Base-by-base conservation (phyloP, 2,797 vertebrate species). In the Cynodonichthys magdalenae region DNA sequence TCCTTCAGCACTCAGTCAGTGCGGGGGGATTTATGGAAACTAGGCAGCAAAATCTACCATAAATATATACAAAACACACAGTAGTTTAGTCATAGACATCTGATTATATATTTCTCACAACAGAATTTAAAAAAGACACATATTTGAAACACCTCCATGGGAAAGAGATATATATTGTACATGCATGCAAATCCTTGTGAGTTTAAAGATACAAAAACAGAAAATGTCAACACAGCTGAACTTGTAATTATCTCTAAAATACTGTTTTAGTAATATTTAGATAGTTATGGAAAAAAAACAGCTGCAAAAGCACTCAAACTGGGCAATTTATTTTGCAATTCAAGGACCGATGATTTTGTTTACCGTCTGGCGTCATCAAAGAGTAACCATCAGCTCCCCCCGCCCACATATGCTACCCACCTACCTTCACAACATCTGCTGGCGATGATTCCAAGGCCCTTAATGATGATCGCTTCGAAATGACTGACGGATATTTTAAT, bases 21-120 rank as follows among this genome's bases (percentile, higher is more conserved):
- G 48, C 42, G 56, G 27, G 52, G 10, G 20, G 29, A 82, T 66
- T 69, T 52, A 70, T 72, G 59, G 62, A 49, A 81, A 67, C 63
- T 47, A 45, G 34, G 31, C 9, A 27, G 11, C 59, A 65, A 74
- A 56, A 71, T 47, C 69, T 65, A 65, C 51, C 57, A 57, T 18
- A 62, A 31, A 12, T 46, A 47, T 36, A 2, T 53, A 67, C 2
- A 54, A 69, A 64, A 64, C 61, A 64, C 27, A 39, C 45, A 60
- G 59, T 39, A 52, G 27, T 70, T 59, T 28, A 53, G 51, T 70
- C 53, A 50, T 3, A 12, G 36, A 18, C 55, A 68, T 59, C 24
- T 74, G 64, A 69, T 59, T 17, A 54, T 46, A 46, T 53, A 51
- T 60, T 57, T 49, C 53, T 28, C 3, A 0, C 18, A 24, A 31